A percentile compares a stretch with the other conserved stretches of the same genome.
These are phyloP conservation scores for Pangasianodon gigas DNA, from an alignment of 2,113 vertebrate genomes.

Conservation along the genomic window DNA sequence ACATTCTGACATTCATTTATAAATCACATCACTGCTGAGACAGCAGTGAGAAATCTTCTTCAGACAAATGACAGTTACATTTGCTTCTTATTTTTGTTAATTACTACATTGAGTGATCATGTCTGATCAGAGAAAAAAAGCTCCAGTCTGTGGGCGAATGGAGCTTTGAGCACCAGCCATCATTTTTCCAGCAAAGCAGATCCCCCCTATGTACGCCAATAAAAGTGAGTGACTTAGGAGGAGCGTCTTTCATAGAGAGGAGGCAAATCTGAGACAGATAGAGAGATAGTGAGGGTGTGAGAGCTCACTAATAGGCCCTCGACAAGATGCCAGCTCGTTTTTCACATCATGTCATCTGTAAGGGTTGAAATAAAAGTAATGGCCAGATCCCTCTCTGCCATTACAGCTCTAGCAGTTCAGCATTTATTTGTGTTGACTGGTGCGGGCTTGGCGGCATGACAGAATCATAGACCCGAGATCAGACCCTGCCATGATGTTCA, in stretches of 20 bases:
- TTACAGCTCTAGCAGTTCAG: conserved; percentile 89
- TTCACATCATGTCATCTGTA: conserved; percentile 99
- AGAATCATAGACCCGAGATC: conserved; percentile 87
- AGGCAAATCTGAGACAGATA: conserved; percentile 76
- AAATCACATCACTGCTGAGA: background rate
- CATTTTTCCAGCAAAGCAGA: conserved; percentile 59
- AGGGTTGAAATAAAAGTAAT: conserved; percentile 96
- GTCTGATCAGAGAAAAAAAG: conserved; percentile 62
- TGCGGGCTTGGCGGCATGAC: conserved; percentile 93
- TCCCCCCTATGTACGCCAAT: conserved; percentile 57
- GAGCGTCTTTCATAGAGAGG: conserved; percentile 80
- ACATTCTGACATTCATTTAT: background rate
- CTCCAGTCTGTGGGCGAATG: conserved; percentile 67
- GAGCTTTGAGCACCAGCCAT: conserved; percentile 69
- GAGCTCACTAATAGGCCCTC: conserved; percentile 97
- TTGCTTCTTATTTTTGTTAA: conserved; percentile 15
- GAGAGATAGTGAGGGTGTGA: conserved; percentile 97
- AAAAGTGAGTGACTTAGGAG: conserved; percentile 79
- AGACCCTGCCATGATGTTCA: conserved; percentile 90
- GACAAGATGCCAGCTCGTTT: conserved; percentile 98
- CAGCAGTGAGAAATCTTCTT: background rate
- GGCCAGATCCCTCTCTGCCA: conserved; percentile 82
- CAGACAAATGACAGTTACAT: background rate
- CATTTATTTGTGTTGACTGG: conserved; percentile 99
- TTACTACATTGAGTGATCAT: conserved; percentile 54